Evolutionary conservation across 2,888 invertebrate genomes (phyloP).

Genomic region (Drosophila dives): DNA sequence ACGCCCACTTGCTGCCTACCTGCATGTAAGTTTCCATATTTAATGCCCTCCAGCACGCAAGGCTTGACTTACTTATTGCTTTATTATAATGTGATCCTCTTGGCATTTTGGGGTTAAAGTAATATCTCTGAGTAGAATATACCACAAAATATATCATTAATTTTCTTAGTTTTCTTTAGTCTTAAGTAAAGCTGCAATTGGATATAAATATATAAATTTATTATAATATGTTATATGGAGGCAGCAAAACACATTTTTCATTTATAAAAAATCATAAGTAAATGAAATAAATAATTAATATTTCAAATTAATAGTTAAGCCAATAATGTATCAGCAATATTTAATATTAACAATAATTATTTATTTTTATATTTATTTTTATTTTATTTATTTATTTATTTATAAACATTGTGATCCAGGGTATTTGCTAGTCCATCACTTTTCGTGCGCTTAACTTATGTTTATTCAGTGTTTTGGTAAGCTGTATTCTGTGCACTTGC

Average conservation of each 20-base stretch:
- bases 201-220: background rate
- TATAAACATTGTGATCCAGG: background rate
- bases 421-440: background rate
- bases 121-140: background rate
- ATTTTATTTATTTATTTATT: too few species aligned
- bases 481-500: conserved; percentile 16
- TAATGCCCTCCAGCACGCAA: conserved; percentile 31
- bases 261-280: background rate
- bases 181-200: too few species aligned
- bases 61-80: conserved; percentile 56
- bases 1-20: conserved; percentile 14
- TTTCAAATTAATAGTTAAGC: too few species aligned
- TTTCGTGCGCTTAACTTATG: background rate
- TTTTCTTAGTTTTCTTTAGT: background rate
- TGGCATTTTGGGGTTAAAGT: background rate
- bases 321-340: background rate
- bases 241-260: background rate
- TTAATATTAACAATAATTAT: background rate
- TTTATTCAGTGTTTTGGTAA: conserved; percentile 2
- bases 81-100: background rate
- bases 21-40: conserved; percentile 40
- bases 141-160: background rate
- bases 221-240: background rate
- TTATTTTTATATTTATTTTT: too few species aligned
- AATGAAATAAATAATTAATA: background rate